phyloP scores from a whole-genome alignment of 2,113 vertebrate species.

The Bubalus kerabau region DNA sequence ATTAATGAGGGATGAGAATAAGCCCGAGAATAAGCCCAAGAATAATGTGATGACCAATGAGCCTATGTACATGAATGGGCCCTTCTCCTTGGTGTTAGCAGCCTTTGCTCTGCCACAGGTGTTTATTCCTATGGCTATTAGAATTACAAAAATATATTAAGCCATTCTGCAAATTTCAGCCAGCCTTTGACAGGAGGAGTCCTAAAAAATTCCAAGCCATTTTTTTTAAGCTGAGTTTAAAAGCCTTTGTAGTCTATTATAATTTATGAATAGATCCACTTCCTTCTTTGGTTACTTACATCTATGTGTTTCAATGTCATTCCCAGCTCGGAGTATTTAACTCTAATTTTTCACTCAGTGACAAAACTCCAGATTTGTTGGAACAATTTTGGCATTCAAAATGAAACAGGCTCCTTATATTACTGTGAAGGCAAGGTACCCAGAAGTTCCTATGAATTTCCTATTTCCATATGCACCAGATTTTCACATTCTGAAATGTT shows the following conservation, averaged over 20 bases:
- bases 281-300: neutral
- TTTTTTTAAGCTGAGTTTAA: neutral
- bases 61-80: fast-evolving
- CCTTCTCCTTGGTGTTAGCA: neutral
- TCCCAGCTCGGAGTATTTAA: constrained; percentile 59
- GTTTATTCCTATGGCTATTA: neutral
- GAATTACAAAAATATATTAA: neutral
- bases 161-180: neutral
- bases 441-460: constrained; percentile 69
- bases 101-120: neutral
- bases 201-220: neutral
- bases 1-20: neutral
- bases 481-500: constrained; percentile 76
- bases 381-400: constrained; percentile 59
- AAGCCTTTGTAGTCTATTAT: neutral
- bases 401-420: constrained; percentile 49
- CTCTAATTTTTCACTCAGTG: constrained; percentile 62
- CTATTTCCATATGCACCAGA: constrained; percentile 74
- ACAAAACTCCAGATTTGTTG: constrained; percentile 70
- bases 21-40: neutral
- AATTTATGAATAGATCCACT: neutral
- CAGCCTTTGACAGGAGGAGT: neutral
- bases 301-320: constrained; percentile 22
- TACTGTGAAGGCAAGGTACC: constrained; percentile 55
- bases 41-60: neutral